Conservation (phyloP, 2,797 vertebrate genomes). For the Leptodactylus fallax region DNA sequence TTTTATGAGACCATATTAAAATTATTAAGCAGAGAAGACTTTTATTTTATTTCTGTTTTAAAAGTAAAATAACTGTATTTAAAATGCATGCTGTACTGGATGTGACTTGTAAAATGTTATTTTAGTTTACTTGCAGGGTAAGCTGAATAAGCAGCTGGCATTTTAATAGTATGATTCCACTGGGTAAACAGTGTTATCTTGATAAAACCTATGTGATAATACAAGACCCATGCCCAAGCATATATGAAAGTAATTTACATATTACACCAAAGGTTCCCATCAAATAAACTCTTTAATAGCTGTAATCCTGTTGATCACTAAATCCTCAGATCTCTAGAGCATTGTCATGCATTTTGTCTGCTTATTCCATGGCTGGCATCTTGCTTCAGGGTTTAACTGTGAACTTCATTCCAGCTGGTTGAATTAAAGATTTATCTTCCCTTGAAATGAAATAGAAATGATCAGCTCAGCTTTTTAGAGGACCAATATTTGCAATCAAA, state of each 20-base stretch:
- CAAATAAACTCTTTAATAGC: conserved; percentile 25
- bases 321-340: conserved; percentile 42
- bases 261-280: conserved; percentile 7
- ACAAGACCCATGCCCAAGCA: neutral
- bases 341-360: conserved; percentile 46
- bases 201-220: neutral
- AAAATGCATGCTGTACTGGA: neutral
- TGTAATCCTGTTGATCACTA: conserved; percentile 44
- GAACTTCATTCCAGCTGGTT: conserved; percentile 40
- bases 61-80: neutral
- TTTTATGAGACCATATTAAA: neutral
- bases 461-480: conserved; percentile 38
- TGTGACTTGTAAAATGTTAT: neutral
- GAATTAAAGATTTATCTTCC: conserved; percentile 50
- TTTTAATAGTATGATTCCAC: conserved; percentile 8
- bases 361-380: conserved; percentile 39
- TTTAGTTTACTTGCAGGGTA: neutral
- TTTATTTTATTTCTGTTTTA: neutral
- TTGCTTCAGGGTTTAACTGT: conserved; percentile 41
- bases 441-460: conserved; percentile 47
- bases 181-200: conserved; percentile 13
- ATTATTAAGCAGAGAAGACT: neutral
- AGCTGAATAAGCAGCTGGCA: neutral
- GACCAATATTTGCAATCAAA: conserved; percentile 31
- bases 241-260: conserved; percentile 35